A percentile compares a stretch with the other conserved stretches of the same genome.
Conservation (phyloP, 1,140 invertebrate genomes). For the Philopotamus ludificatus region DNA sequence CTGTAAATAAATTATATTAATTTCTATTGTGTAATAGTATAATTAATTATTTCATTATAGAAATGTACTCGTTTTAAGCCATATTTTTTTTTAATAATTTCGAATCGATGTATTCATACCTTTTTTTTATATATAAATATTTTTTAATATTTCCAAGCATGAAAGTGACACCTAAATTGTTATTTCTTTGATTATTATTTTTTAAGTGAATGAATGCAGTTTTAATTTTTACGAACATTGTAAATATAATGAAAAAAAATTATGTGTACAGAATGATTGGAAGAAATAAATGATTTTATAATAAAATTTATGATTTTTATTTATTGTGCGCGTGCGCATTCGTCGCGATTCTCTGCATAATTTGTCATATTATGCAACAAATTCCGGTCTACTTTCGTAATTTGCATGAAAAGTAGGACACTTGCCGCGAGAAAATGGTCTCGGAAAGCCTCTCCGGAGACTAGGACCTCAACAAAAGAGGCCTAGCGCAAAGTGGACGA, state of each 20-base stretch:
- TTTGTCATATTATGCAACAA: too few relatives aligned
- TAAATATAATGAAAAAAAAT: conserved; percentile 39
- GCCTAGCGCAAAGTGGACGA: too few relatives aligned
- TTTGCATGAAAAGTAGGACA: too few relatives aligned
- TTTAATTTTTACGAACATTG: conserved; percentile 36
- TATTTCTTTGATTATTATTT: conserved; percentile 33
- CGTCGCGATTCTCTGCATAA: too few relatives aligned
- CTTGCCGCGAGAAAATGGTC: too few relatives aligned
- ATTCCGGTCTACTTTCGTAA: too few relatives aligned
- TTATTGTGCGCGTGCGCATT: conserved; percentile 3
- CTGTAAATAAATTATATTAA: conserved; percentile 11
- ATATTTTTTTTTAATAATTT: conserved; percentile 38
- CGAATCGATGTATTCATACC: not conserved
- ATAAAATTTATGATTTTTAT: conserved; percentile 31
- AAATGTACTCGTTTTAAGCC: conserved; percentile 37
- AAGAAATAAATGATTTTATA: conserved; percentile 43
- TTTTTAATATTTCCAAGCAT: conserved; percentile 18
- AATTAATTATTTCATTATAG: conserved; percentile 14
- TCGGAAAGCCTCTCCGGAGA: too few relatives aligned
- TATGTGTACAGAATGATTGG: conserved; percentile 42
- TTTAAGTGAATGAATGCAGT: conserved; percentile 28
- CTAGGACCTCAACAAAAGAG: too few relatives aligned
- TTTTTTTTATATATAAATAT: conserved; percentile 31
- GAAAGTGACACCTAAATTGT: conserved; percentile 9
- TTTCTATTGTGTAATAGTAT: conserved; percentile 8